Conservation (phyloP, 53 echinoderm and acorn worm species). For the Echinarachnius parma region DNA sequence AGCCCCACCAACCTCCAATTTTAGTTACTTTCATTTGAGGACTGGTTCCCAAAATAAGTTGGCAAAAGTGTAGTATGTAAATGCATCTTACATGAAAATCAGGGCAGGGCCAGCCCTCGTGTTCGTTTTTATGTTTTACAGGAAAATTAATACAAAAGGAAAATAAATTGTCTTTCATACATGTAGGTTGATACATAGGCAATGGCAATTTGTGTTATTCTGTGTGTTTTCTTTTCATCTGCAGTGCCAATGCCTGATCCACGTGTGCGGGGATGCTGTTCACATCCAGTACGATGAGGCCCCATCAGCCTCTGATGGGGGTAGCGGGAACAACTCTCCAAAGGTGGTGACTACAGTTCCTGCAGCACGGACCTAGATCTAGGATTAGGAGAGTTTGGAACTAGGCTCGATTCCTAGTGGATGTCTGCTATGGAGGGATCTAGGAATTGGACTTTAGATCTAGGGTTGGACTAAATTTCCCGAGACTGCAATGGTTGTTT, state of each 20-base stretch:
- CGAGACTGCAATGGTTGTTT: too few species aligned
- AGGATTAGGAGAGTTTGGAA: too few species aligned
- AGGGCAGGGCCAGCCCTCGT: too few species aligned
- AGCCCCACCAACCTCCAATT: too few species aligned
- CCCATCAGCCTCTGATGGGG: not conserved
- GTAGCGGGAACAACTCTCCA: constrained; percentile 5
- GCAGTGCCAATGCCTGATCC: constrained; percentile 96
- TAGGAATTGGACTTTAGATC: too few species aligned
- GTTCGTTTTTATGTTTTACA: too few species aligned
- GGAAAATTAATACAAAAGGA: too few species aligned
- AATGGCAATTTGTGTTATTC: not conserved
- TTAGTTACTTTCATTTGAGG: not conserved
- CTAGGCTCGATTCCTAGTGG: too few species aligned
- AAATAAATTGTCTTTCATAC: too few species aligned
- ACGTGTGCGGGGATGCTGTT: constrained; percentile 93
- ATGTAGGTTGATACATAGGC: not conserved
- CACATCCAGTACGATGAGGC: constrained; percentile 69
- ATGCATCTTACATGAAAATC: not conserved
- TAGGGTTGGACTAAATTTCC: too few species aligned
- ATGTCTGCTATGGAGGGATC: too few species aligned
- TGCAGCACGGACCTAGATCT: constrained; percentile 11
- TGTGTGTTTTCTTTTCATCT: not conserved
- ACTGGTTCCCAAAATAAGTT: not conserved
- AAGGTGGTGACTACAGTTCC: not conserved
- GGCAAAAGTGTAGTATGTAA: not conserved